Conservation (phyloP, 2,113 vertebrate genomes). For the Antigone vipio region DNA sequence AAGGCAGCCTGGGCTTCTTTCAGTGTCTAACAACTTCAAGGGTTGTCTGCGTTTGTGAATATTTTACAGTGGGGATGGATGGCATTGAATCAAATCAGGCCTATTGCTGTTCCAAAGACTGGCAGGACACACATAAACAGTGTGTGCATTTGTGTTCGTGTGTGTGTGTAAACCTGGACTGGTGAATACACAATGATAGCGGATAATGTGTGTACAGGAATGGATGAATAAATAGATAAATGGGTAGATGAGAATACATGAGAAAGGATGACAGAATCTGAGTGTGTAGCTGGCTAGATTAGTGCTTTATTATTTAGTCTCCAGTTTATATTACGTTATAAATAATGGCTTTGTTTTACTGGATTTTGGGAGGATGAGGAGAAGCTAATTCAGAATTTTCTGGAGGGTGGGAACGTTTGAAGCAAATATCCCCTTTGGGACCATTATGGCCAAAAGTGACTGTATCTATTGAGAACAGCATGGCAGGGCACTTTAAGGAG, state of each 20-base stretch:
- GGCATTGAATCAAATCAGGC: neutral
- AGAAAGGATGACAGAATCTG: neutral
- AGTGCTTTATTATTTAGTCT: neutral
- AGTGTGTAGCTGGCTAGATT: neutral
- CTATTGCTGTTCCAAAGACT: neutral
- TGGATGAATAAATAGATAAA: neutral
- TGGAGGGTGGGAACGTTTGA: neutral
- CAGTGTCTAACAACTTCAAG: rapidly evolving
- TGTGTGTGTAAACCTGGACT: neutral
- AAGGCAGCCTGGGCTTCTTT: neutral
- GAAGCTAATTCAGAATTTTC: neutral
- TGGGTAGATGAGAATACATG: neutral
- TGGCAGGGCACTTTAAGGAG: neutral
- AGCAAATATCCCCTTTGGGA: neutral
- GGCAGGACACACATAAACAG: neutral
- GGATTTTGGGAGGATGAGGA: neutral
- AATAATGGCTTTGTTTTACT: neutral
- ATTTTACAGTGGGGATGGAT: neutral
- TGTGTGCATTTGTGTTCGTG: too few species aligned
- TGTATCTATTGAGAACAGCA: neutral
- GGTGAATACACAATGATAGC: neutral
- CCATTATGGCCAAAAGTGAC: neutral
- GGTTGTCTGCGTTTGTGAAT: neutral
- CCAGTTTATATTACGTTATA: neutral
- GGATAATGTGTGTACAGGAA: neutral